phyloP scores from a whole-genome alignment of 2,797 vertebrate species.

The Hypotaenidia okinawae region DNA sequence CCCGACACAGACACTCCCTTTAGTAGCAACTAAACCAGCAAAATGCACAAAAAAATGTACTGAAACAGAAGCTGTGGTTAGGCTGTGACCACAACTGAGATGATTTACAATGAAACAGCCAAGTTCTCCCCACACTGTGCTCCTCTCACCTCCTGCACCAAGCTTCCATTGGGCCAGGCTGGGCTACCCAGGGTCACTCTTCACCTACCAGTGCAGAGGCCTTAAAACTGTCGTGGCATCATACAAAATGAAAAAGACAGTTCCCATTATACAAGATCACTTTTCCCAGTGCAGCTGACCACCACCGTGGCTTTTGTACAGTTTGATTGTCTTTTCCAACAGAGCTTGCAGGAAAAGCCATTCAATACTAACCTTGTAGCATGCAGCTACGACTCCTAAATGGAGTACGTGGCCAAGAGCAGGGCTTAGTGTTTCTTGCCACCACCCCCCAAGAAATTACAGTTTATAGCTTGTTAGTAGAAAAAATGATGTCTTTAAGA shows the following conservation, averaged over 20 bases:
- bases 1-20: background rate
- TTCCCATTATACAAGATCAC: fast-evolving
- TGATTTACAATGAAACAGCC: background rate
- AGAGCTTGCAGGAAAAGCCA: background rate
- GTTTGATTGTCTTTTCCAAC: background rate
- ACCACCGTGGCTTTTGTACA: fast-evolving
- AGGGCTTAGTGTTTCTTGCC: background rate
- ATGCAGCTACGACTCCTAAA: background rate
- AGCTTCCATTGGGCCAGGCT: background rate
- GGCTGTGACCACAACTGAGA: background rate
- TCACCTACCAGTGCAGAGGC: background rate
- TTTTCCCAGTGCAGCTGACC: background rate
- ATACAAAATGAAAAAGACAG: background rate
- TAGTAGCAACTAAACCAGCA: background rate
- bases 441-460: slow-evolving; percentile 38
- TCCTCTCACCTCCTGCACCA: background rate
- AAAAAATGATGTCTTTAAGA: slow-evolving; percentile 31
- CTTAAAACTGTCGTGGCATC: background rate
- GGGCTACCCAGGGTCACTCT: background rate
- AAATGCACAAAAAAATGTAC: background rate
- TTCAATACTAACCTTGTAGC: background rate
- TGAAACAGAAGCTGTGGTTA: fast-evolving
- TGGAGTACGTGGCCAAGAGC: background rate
- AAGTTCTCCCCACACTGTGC: fast-evolving
- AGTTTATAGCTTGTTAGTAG: slow-evolving; percentile 46